Percentiles rank a stretch among this genome's conserved stretches.
Conservation (phyloP, 2,113 vertebrate genomes). For the Phyllostomus discolor region DNA sequence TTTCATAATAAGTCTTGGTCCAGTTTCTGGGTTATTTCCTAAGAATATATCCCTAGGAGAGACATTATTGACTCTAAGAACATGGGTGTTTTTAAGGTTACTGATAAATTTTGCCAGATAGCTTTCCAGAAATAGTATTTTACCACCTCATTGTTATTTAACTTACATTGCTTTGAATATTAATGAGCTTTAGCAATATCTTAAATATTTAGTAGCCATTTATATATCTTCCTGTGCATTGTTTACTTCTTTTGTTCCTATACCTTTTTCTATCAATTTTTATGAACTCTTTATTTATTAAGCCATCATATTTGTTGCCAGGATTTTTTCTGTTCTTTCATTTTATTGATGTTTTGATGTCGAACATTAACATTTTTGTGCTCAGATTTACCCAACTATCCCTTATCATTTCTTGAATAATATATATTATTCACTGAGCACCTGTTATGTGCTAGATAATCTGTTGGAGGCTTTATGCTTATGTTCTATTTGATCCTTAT, state of each 20-base stretch:
- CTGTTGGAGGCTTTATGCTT: background rate
- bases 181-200: background rate
- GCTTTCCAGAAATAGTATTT: constrained; percentile 19
- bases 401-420: background rate
- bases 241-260: background rate
- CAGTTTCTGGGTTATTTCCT: constrained; percentile 17
- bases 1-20: constrained; percentile 15
- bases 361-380: background rate
- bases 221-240: background rate
- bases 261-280: background rate
- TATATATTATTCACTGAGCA: background rate
- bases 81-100: background rate
- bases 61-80: background rate
- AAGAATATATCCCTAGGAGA: background rate
- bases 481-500: background rate
- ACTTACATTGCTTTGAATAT: constrained; percentile 22
- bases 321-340: background rate
- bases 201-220: background rate
- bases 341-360: background rate
- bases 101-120: background rate
- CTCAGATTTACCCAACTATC: background rate
- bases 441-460: background rate
- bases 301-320: background rate
- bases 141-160: background rate
- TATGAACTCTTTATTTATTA: background rate